phyloP scores from a whole-genome alignment of 2,888 invertebrate species.

The Oscheius sp. region DNA sequence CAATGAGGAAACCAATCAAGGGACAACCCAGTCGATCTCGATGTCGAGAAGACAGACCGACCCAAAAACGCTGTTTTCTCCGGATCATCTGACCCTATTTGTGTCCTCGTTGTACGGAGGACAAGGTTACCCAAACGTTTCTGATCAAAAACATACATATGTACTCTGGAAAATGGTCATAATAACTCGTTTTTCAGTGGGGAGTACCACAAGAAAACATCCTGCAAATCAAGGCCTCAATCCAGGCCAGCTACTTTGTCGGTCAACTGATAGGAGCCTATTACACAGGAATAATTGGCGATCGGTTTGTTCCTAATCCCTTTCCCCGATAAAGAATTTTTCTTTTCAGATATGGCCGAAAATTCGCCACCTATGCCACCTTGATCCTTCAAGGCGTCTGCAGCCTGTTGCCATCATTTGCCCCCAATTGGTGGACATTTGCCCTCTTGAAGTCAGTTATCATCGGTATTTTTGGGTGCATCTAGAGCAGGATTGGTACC shows the following conservation, averaged over 20 bases:
- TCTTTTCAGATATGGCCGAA: slow-evolving; percentile 10
- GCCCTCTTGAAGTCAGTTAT: slow-evolving; percentile 2
- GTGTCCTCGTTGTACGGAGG: too few relatives aligned
- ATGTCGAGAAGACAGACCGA: too few relatives aligned
- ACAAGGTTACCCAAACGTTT: too few relatives aligned
- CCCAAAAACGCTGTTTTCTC: too few relatives aligned
- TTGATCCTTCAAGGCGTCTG: background rate
- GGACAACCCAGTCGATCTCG: too few relatives aligned
- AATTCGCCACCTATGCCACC: background rate
- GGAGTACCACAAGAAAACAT: background rate
- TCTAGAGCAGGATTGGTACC: slow-evolving; percentile 3
- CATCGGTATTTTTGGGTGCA: background rate
- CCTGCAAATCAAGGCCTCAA: slow-evolving; percentile 4
- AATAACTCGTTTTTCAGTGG: background rate
- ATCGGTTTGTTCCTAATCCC: background rate
- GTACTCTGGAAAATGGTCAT: background rate
- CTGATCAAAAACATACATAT: too few relatives aligned
- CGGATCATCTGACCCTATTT: too few relatives aligned
- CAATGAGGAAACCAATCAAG: too few relatives aligned
- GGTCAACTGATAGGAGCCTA: slow-evolving; percentile 15
- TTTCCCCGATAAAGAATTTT: background rate
- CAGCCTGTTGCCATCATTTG: background rate
- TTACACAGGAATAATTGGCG: slow-evolving; percentile 17
- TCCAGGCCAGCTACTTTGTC: slow-evolving; percentile 12
- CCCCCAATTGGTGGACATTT: slow-evolving; percentile 24